A percentile compares a stretch with the other conserved stretches of the same genome.
Evolutionary conservation across 2,113 vertebrate species (phyloP).

Genomic region (Chionodraco myersi): DNA sequence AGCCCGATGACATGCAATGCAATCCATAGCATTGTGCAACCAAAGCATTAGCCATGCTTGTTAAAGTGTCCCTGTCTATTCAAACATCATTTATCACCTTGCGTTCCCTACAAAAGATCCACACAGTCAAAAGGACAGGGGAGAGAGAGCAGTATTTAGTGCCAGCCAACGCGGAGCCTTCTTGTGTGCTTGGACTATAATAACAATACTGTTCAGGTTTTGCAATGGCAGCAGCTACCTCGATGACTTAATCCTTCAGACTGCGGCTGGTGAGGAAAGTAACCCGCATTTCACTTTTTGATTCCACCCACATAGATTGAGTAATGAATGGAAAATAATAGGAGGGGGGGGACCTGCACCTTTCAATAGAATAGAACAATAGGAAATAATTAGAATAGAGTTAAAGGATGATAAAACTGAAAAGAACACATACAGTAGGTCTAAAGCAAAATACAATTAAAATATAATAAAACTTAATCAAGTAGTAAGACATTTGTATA

Average conservation of each 20-base stretch:
- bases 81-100: conserved; percentile 11
- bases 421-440: neutral
- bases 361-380: neutral
- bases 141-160: conserved; percentile 17
- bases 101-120: neutral
- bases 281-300: conserved; percentile 22
- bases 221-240: conserved; percentile 40
- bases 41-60: conserved; percentile 4
- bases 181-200: conserved; percentile 32
- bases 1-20: conserved; percentile 10
- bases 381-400: neutral
- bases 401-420: neutral
- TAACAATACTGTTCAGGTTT: conserved; percentile 48
- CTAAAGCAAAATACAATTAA: neutral
- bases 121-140: conserved; percentile 16
- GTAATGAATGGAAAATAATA: neutral
- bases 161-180: conserved; percentile 8
- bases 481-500: neutral
- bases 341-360: neutral
- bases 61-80: conserved; percentile 45
- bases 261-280: conserved; percentile 7
- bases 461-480: neutral
- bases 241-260: conserved; percentile 42
- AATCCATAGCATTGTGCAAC: conserved; percentile 36
- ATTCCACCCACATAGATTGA: neutral